Evolutionary conservation across 30 jellyfish, hydroid and myxozoan genomes (phyloP).

Genomic region (Aurelia sp.): DNA sequence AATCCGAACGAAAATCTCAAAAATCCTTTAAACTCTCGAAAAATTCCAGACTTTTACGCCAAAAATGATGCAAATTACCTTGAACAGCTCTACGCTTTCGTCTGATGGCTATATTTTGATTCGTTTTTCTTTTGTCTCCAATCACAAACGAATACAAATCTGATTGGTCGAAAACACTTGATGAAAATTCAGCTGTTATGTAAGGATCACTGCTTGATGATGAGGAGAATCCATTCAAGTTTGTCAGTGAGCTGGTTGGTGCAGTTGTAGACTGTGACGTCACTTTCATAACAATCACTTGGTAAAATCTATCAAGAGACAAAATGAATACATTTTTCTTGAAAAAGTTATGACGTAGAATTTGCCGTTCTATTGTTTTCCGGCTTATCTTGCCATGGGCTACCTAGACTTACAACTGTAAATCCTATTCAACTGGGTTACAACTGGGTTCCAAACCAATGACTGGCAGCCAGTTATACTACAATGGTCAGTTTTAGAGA

Average conservation of each 20-base stretch:
- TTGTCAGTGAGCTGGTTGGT: constrained; percentile 1
- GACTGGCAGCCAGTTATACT: no score
- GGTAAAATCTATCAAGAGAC: constrained; percentile 50
- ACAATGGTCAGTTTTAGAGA: no score
- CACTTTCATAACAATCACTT: constrained; percentile 39
- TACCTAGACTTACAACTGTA: no score
- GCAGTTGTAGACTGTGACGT: background rate
- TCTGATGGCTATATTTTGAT: constrained; percentile 14
- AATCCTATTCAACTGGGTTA: no score
- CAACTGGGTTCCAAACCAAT: no score
- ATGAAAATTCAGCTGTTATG: constrained; percentile 74
- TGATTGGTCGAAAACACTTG: constrained; percentile 20
- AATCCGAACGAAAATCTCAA: no score
- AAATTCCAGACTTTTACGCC: no score
- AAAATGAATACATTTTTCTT: background rate
- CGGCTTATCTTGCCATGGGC: no score
- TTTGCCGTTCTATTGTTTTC: no score
- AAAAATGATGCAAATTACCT: no score
- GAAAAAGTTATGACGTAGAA: no score
- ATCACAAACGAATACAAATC: constrained; percentile 15
- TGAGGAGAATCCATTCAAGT: constrained; percentile 8
- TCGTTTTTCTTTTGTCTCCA: constrained; percentile 46
- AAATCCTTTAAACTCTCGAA: no score
- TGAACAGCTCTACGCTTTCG: constrained; percentile 23
- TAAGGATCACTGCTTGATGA: constrained; percentile 18